Conservation (phyloP, 2,113 vertebrate species). For the Cyanocitta stelleri region DNA sequence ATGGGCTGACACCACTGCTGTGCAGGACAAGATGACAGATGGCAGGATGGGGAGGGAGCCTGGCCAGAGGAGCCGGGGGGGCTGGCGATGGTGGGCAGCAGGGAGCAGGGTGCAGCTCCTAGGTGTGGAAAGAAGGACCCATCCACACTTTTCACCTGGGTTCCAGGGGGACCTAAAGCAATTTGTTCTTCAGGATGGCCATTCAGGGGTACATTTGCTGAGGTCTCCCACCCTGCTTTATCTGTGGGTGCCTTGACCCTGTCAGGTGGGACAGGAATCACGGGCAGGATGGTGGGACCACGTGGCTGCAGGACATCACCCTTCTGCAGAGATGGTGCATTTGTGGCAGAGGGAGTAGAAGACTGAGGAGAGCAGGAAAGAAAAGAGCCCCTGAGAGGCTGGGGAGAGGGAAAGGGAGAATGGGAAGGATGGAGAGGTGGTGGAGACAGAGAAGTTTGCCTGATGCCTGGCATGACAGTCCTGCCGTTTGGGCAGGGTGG, state of each 20-base stretch:
- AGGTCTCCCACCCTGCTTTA: constrained; percentile 46
- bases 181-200: constrained; percentile 59
- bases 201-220: constrained; percentile 48
- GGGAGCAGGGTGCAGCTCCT: constrained; percentile 71
- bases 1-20: constrained; percentile 73
- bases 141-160: constrained; percentile 48
- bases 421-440: constrained; percentile 74
- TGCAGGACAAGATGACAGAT: constrained; percentile 65
- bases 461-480: constrained; percentile 70
- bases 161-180: constrained; percentile 44
- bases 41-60: constrained; percentile 61
- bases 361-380: constrained; percentile 71
- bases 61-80: constrained; percentile 31
- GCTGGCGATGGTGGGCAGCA: constrained; percentile 11
- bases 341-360: constrained; percentile 65
- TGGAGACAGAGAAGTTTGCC: constrained; percentile 79
- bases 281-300: constrained; percentile 73
- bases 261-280: constrained; percentile 67
- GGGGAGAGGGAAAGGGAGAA: constrained; percentile 39
- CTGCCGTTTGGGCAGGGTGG: constrained; percentile 73
- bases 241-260: constrained; percentile 70
- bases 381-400: constrained; percentile 64
- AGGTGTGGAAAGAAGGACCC: constrained; percentile 60
- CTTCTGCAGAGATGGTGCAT: constrained; percentile 65
- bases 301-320: constrained; percentile 67